Evolutionary conservation across 2,888 invertebrate genomes (phyloP).

Genomic region (Macrosiphum euphorbiae): DNA sequence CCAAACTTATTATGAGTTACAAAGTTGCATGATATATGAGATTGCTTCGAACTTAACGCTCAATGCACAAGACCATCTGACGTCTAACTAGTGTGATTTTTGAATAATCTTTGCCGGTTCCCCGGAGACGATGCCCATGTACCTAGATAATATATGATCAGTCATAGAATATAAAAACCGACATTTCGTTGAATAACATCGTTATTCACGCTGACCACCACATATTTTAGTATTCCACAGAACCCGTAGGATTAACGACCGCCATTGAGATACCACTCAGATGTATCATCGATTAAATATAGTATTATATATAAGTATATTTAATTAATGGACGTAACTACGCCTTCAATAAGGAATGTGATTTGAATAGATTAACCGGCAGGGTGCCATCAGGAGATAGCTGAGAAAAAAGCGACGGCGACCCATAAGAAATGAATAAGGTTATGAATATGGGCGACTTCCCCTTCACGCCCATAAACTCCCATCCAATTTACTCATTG

Average conservation of each 20-base stretch:
- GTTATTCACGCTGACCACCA: neutral
- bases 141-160: neutral
- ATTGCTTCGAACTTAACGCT: neutral
- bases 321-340: no score
- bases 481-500: no score
- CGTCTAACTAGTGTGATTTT: no score
- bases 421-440: neutral
- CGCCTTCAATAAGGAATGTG: slow-evolving; percentile 33
- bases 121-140: neutral
- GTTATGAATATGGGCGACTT: no score
- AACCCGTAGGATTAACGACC: neutral
- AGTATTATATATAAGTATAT: no score
- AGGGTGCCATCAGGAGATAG: neutral
- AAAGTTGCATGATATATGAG: neutral
- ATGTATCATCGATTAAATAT: no score
- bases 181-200: neutral
- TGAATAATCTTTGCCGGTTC: neutral
- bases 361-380: neutral
- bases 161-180: neutral
- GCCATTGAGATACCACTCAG: no score
- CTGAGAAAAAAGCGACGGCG: neutral
- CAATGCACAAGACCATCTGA: neutral
- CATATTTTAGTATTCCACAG: slow-evolving; percentile 43
- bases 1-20: neutral
- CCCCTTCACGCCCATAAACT: no score